Evolutionary conservation across 1,140 invertebrate species (phyloP).

Genomic region (Orchesella cincta): DNA sequence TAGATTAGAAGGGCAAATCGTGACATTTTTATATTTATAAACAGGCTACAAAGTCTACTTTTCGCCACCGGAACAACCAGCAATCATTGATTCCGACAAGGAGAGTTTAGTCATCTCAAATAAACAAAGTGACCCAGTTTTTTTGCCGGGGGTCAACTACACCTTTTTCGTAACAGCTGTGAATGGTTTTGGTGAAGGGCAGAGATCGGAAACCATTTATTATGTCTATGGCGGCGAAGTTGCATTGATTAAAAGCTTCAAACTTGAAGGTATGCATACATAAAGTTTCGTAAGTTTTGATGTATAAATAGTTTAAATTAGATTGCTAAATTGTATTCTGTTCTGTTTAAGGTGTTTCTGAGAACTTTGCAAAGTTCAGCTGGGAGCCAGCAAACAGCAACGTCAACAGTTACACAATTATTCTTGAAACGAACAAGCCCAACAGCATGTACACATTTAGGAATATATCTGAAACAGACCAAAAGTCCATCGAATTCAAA

Average conservation of each 20-base stretch:
- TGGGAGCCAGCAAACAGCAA: slow-evolving; percentile 6
- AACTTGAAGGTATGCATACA: not conserved
- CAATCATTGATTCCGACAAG: slow-evolving; percentile 52
- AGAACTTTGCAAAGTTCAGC: not conserved
- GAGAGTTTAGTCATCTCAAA: slow-evolving; percentile 51
- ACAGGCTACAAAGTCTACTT: slow-evolving; percentile 60
- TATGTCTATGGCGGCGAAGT: not conserved
- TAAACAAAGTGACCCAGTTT: slow-evolving; percentile 62
- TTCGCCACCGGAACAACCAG: slow-evolving; percentile 61
- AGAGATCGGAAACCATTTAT: not conserved
- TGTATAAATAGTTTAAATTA: not conserved
- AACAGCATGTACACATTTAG: not conserved
- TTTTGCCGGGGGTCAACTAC: slow-evolving; percentile 66
- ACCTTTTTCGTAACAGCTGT: slow-evolving; percentile 68
- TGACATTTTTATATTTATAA: too few relatives aligned
- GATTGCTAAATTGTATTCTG: not conserved
- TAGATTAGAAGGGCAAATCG: too few relatives aligned
- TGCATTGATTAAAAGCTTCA: not conserved
- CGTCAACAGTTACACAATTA: not conserved
- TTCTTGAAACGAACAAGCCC: not conserved
- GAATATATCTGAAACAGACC: not conserved
- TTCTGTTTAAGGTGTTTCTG: not conserved
- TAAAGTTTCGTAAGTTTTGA: too few relatives aligned
- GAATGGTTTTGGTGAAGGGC: not conserved
- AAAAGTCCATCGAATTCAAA: not conserved